Base-by-base conservation (phyloP, 1,140 invertebrate genomes). In the Anoplophora glabripennis region DNA sequence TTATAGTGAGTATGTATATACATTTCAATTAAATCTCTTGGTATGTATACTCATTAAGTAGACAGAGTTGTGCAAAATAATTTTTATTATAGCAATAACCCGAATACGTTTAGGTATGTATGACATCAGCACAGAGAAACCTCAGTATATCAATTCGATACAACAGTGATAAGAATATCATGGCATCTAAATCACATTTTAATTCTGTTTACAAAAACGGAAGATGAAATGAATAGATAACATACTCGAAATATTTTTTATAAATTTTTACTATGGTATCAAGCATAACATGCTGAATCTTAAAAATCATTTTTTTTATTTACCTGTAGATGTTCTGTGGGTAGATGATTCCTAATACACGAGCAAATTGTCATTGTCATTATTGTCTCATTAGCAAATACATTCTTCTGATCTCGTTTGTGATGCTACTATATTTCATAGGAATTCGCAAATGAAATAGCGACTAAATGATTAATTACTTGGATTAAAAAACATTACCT, bases 1-100 rank as follows among this genome's bases (percentile, higher is more conserved):
- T 17, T 46, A 46, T 46, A 46, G 44, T 11, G 44, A 8, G 44
- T 46, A 46, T 46, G 14, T 40, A 40, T 2, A 8, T 14, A 15
- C 44, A 46, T 28, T 46, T 21, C 28, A 11, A 46, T 10, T 28
- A 28, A 46, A 46, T 46, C 44, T 46, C 44, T 18, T 46, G 44
- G 18, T 21, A 46, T 46, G 44, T 18, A 28, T 46, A 18, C 44
- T 21, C 11, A 46, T 46, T 46, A 28, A 17, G 11, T 15, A 18
- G 12, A 46, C 28, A 46, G 44, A 46, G 44, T 18, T 46, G 18
- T 46, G 44, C 44, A 21, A 46, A 46, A 28, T 28, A 28, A 28
- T 28, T 28, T 28, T 17, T 46, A 21, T 46, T 46, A 46, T 46
- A 21, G 17, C 10, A 28, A 18, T 46, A 46, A 46, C 44, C 44